Percentiles rank a stretch among this genome's conserved stretches.
phyloP scores from a whole-genome alignment of 2,797 vertebrate species.

The Hirundo rustica region DNA sequence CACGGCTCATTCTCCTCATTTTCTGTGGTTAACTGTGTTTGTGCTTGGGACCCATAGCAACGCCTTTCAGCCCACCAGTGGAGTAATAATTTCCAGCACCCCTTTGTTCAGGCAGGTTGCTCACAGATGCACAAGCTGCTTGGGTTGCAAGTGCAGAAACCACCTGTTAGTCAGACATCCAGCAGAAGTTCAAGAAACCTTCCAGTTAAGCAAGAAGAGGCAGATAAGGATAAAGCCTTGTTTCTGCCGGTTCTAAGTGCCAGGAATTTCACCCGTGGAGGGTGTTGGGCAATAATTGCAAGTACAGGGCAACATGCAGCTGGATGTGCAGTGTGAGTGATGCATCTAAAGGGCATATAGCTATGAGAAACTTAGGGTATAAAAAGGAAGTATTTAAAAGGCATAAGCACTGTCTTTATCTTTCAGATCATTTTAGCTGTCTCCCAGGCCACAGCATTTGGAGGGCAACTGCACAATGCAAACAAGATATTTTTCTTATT shows the following conservation, averaged over 20 bases:
- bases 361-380: neutral
- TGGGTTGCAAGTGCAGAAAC: neutral
- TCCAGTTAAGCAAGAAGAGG: neutral
- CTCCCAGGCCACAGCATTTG: neutral
- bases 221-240: neutral
- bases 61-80: neutral
- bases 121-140: neutral
- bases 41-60: neutral
- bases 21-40: neutral
- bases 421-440: neutral
- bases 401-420: neutral
- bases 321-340: neutral
- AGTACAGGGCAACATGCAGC: neutral
- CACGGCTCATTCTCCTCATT: neutral
- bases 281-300: neutral
- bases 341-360: neutral
- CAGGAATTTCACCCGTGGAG: neutral
- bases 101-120: neutral
- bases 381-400: neutral
- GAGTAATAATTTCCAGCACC: neutral
- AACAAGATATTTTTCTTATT: neutral
- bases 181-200: neutral
- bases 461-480: neutral
- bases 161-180: neutral
- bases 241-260: neutral